Conservation (phyloP, 2,113 vertebrate species). For the Okapia johnstoni region DNA sequence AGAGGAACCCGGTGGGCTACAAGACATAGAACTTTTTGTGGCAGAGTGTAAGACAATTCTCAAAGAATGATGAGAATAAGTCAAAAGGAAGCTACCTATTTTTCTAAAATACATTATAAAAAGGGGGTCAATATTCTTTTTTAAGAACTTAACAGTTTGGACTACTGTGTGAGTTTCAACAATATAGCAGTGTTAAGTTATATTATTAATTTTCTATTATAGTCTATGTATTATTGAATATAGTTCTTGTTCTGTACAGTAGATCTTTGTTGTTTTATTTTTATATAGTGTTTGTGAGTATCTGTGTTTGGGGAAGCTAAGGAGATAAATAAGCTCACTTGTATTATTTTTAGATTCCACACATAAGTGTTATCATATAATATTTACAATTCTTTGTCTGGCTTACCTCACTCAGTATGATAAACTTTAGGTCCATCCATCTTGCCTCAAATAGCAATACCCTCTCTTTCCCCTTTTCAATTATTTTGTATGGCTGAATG, state of each 20-base stretch:
- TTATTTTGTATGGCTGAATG: not conserved
- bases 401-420: not conserved
- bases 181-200: not conserved
- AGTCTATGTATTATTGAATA: not conserved
- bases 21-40: not conserved
- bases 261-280: not conserved
- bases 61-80: not conserved
- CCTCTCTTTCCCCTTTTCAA: no score
- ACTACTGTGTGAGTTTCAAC: not conserved
- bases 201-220: not conserved
- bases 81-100: not conserved
- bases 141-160: not conserved
- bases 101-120: not conserved
- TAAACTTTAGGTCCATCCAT: not conserved
- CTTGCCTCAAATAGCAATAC: not conserved
- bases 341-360: not conserved
- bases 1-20: not conserved
- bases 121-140: not conserved
- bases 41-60: not conserved
- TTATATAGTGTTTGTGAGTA: not conserved
- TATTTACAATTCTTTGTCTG: not conserved
- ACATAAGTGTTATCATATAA: not conserved
- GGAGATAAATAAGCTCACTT: not conserved
- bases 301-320: no score
- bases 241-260: not conserved